phyloP scores from a whole-genome alignment of 2,888 invertebrate genomes.

The Cancer borealis region DNA sequence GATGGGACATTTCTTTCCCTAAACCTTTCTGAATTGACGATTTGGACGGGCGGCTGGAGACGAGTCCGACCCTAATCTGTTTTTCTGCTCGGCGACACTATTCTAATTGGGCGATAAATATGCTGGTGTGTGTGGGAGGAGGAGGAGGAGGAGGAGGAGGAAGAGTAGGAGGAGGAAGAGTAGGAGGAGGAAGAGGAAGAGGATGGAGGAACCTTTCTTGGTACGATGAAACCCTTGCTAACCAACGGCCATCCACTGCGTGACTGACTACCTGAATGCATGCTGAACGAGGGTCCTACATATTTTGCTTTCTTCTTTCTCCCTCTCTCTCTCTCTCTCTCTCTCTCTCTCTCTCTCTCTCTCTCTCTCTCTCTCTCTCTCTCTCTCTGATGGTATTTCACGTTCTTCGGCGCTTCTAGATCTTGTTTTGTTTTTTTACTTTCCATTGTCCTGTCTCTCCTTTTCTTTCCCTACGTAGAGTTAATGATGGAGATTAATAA shows the following conservation, averaged over 20 bases:
- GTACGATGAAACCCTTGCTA: neutral
- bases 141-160: conserved; percentile 18
- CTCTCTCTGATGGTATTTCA: too few relatives aligned
- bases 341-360: conserved; percentile 21
- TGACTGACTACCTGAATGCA: neutral
- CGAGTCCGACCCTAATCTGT: conserved; percentile 67
- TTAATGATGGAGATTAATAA: neutral
- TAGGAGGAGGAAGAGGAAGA: neutral
- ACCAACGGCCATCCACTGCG: neutral
- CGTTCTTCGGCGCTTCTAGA: too few relatives aligned
- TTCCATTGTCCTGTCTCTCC: neutral
- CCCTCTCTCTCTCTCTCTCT: neutral
- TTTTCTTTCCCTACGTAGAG: neutral
- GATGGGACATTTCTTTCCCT: conserved; percentile 14
- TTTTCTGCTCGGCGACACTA: conserved; percentile 68
- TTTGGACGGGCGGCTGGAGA: conserved; percentile 40
- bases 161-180: neutral
- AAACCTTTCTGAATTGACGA: conserved; percentile 50
- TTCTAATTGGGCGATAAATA: conserved; percentile 73
- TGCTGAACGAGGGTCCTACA: neutral
- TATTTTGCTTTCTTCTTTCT: neutral
- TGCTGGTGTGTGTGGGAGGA: conserved; percentile 46
- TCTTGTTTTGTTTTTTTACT: neutral
- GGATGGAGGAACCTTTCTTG: conserved; percentile 53
- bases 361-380: neutral